These are phyloP conservation scores for Aporophyla nigra DNA, from an alignment of 2,888 invertebrate species.

Conservation along the genomic window DNA sequence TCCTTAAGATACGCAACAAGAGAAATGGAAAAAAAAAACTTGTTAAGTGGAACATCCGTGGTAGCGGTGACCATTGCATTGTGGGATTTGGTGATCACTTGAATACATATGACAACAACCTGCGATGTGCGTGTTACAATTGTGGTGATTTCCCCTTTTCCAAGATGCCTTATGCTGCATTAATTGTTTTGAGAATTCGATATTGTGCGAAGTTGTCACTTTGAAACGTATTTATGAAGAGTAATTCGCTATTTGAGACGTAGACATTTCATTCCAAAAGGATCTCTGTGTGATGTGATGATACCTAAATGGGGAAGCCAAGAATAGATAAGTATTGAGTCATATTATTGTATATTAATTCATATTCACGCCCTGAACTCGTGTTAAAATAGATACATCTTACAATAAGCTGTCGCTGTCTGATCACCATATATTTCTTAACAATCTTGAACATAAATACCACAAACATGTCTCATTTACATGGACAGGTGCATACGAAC, in stretches of 20 bases:
- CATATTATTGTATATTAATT: not conserved
- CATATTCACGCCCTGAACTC: not conserved
- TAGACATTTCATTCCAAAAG: not conserved
- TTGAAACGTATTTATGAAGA: not conserved
- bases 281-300: not conserved
- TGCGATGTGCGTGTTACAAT: not conserved
- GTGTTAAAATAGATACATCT: constrained; percentile 8
- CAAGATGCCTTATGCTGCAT: not conserved
- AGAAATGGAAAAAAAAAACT: constrained; percentile 14
- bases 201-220: not conserved
- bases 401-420: not conserved
- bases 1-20: constrained; percentile 10
- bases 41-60: not conserved
- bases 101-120: not conserved
- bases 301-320: not conserved
- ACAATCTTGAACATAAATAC: constrained; percentile 18
- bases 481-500: constrained; percentile 37
- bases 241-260: not conserved
- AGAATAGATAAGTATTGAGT: not conserved
- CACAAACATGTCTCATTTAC: constrained; percentile 35
- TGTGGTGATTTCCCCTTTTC: not conserved
- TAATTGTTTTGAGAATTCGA: not conserved
- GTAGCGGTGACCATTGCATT: not conserved
- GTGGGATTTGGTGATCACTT: not conserved
- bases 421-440: constrained; percentile 8